Evolutionary conservation across 2,797 vertebrate genomes (phyloP).

Genomic region (Aphelocoma californica): DNA sequence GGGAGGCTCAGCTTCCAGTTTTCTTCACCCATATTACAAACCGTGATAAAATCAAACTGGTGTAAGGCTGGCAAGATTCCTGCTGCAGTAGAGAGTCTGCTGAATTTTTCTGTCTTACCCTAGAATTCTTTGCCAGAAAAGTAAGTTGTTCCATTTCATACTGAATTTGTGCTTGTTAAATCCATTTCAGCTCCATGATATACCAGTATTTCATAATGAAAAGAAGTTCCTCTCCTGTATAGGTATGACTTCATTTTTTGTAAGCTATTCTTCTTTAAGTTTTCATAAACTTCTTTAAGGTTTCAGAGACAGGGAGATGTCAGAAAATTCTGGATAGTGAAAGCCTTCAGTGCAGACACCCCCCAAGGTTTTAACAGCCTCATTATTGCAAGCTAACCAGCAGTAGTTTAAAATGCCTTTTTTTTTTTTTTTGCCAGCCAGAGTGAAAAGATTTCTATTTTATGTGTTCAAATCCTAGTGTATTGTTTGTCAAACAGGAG

Average conservation of each 20-base stretch:
- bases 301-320: background rate
- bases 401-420: background rate
- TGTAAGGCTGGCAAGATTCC: background rate
- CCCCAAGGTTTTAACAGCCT: background rate
- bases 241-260: background rate
- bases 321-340: background rate
- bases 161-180: background rate
- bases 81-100: background rate
- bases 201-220: background rate
- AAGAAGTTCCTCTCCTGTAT: background rate
- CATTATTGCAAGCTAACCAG: background rate
- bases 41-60: background rate
- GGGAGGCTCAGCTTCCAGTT: background rate
- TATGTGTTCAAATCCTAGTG: background rate
- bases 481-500: background rate
- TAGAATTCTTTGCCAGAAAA: background rate
- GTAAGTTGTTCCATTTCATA: background rate
- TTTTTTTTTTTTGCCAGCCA: background rate
- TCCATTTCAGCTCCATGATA: background rate
- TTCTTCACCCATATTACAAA: background rate
- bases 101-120: background rate
- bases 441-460: background rate
- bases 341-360: background rate
- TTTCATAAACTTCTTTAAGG: background rate
- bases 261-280: background rate